Evolutionary conservation across 2,113 vertebrate genomes (phyloP).

Genomic region (Micromys minutus): DNA sequence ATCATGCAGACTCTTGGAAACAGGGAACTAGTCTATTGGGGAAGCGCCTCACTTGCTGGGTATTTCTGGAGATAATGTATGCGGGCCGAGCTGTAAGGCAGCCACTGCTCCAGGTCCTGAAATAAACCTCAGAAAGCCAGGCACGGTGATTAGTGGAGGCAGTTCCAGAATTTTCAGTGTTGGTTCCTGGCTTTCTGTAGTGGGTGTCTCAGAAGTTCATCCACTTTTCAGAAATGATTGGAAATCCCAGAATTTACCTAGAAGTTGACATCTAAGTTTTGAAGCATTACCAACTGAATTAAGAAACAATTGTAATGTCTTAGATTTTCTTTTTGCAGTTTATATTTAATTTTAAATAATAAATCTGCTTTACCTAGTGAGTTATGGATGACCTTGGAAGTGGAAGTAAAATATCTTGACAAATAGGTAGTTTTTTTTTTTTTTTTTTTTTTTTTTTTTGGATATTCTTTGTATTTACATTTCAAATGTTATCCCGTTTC

Average conservation of each 20-base stretch:
- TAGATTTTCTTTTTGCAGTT: constrained; percentile 42
- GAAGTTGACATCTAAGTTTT: constrained; percentile 33
- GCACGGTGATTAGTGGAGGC: constrained; percentile 46
- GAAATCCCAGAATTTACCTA: constrained; percentile 18
- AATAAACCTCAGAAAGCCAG: constrained; percentile 68
- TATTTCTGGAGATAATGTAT: constrained; percentile 78
- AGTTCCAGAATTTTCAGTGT: constrained; percentile 39
- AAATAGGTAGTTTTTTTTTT: constrained; percentile 52
- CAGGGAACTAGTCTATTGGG: constrained; percentile 68
- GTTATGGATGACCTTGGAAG: constrained; percentile 63
- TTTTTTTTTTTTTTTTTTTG: no score
- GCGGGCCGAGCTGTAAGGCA: constrained; percentile 66
- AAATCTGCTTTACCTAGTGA: constrained; percentile 56
- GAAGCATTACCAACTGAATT: constrained; percentile 42
- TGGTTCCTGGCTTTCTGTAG: constrained; percentile 27
- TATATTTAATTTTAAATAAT: constrained; percentile 39
- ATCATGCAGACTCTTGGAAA: constrained; percentile 48
- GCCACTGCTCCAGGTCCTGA: constrained; percentile 68
- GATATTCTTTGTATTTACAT: no score
- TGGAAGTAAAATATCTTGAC: constrained; percentile 36
- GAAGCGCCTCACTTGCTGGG: constrained; percentile 60
- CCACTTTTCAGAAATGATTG: constrained; percentile 12
- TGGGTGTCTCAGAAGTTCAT: constrained; percentile 21
- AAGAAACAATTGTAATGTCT: constrained; percentile 21
- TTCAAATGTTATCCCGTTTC: no score